phyloP scores from a whole-genome alignment of 2,888 invertebrate species.

The Chymomyza caudatula region DNA sequence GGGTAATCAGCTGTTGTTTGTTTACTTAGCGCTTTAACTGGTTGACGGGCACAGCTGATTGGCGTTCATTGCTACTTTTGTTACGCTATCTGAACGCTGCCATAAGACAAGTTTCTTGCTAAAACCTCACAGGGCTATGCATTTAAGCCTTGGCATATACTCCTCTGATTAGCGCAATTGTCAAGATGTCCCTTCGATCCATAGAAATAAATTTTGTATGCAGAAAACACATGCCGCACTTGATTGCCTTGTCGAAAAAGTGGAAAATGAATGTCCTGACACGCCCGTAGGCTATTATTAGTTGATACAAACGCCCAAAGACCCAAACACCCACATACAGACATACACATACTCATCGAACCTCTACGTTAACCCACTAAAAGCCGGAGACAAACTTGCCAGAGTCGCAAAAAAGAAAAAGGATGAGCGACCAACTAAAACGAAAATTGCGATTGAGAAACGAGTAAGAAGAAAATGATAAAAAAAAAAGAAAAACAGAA shows the following conservation, averaged over 20 bases:
- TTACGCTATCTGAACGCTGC: too few relatives aligned
- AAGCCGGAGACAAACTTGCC: neutral
- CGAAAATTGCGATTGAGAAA: constrained; percentile 3
- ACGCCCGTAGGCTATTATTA: neutral
- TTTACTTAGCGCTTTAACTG: too few relatives aligned
- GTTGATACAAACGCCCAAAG: neutral
- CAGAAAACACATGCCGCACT: neutral
- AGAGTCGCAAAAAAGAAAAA: neutral
- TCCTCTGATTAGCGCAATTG: constrained; percentile 5
- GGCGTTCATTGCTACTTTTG: too few relatives aligned
- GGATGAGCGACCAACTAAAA: neutral
- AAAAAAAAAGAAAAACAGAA: neutral
- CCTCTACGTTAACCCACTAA: neutral
- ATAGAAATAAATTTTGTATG: neutral
- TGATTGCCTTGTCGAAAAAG: neutral
- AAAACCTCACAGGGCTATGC: constrained; percentile 8
- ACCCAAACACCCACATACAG: neutral
- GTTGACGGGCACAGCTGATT: too few relatives aligned
- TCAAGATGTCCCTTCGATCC: neutral
- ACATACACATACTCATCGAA: neutral
- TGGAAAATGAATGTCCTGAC: neutral
- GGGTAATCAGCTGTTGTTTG: too few relatives aligned
- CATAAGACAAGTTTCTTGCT: too few relatives aligned
- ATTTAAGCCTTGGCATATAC: constrained; percentile 3
- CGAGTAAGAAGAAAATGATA: neutral